A percentile compares a stretch with the other conserved stretches of the same genome.
These are phyloP conservation scores for Hemiscyllium ocellatum DNA, from an alignment of 2,113 vertebrate genomes.

Conservation along the genomic window DNA sequence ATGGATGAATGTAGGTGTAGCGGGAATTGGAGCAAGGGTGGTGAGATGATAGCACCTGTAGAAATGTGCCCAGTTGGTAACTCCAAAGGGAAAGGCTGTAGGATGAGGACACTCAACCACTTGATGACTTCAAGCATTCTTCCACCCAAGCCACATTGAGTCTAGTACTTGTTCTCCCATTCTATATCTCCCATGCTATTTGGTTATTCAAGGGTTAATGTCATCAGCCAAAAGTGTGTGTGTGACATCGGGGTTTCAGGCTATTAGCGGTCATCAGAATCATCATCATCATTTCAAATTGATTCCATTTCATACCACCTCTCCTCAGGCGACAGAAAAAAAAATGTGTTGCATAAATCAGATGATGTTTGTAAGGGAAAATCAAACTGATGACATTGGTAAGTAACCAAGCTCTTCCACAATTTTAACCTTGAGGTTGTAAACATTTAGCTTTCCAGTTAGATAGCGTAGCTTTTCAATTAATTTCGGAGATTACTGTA, in stretches of 20 bases:
- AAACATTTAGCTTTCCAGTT: constrained; percentile 13
- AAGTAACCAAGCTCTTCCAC: background rate
- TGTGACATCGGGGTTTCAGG: background rate
- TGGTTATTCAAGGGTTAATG: background rate
- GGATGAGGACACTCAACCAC: background rate
- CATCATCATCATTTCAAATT: constrained; percentile 20
- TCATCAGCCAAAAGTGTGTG: background rate
- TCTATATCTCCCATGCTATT: background rate
- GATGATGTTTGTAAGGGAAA: constrained; percentile 10
- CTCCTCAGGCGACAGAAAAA: background rate
- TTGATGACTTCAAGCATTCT: background rate
- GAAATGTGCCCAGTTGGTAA: background rate
- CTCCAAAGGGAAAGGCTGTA: background rate
- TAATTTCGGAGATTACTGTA: constrained; percentile 2
- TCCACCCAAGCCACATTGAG: background rate
- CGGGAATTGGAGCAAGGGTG: background rate
- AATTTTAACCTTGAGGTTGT: background rate
- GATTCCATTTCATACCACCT: background rate
- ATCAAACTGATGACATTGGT: constrained; percentile 27
- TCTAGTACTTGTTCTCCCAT: background rate
- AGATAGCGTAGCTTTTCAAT: constrained; percentile 1
- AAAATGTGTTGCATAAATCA: background rate
- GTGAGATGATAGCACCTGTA: no score
- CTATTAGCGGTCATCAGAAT: background rate
- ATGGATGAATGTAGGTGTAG: background rate